Conservation (phyloP, 2,888 invertebrate species). For the Ichneumoninae sp. region DNA sequence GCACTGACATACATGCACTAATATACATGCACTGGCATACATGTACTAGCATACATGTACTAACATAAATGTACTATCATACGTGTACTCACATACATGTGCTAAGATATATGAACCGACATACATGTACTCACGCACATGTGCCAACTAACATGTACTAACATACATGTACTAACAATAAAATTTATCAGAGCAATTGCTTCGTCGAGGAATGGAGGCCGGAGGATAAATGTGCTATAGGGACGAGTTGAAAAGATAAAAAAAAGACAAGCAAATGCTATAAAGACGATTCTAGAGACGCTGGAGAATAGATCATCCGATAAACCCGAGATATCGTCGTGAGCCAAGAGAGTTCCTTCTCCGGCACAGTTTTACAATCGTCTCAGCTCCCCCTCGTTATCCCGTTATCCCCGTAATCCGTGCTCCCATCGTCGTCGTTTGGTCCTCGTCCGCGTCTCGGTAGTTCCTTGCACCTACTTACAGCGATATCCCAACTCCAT, state of each 20-base stretch:
- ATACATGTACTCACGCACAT: not conserved
- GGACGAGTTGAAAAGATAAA: not conserved
- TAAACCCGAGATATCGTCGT: conserved; percentile 46
- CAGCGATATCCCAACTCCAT: conserved; percentile 46
- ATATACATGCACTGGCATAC: not conserved
- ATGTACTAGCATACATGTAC: not conserved
- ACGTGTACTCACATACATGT: not conserved
- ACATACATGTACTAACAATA: not conserved
- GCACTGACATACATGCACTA: not conserved
- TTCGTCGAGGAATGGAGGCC: not conserved
- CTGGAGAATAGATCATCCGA: conserved; percentile 19
- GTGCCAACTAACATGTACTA: not conserved
- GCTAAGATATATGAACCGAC: not conserved
- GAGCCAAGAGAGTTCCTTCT: conserved; percentile 58
- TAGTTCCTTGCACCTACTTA: conserved; percentile 33
- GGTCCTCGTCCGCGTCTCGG: conserved; percentile 20
- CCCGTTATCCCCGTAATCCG: conserved; percentile 31
- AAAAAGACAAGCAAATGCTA: not conserved
- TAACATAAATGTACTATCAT: not conserved
- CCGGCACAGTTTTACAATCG: conserved; percentile 62
- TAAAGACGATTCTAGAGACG: conserved; percentile 5
- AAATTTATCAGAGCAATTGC: not conserved
- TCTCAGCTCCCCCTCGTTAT: conserved; percentile 42
- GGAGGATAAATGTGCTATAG: not conserved
- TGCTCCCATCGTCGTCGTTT: conserved; percentile 24